Base-by-base conservation (phyloP, 2,888 invertebrate genomes). In the Sympetrum striolatum region DNA sequence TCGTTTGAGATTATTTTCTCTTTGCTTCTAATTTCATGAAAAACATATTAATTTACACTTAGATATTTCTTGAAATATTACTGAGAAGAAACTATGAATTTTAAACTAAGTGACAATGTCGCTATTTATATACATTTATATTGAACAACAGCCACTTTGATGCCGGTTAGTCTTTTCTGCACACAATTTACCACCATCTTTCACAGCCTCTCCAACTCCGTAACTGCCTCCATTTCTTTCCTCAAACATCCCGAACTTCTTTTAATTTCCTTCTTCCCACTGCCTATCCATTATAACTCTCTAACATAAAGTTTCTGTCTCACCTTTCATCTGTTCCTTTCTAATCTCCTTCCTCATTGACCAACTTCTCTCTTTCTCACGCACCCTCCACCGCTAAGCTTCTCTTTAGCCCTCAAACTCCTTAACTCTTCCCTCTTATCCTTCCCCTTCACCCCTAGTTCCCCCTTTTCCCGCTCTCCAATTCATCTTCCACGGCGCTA, bases 331-430 rank as follows among this genome's bases (percentile, higher is more conserved):
- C 81, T 48, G 39, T 81, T 14, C 35, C 79, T 90, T 91, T 91
- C 60, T 91, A 81, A 53, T 90, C 90, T 53, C 44, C 73, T 35
- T 73, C 53, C 90, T 90, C 80, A n/a, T 73, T 79, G 53, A 80
- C 90, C 73, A 53, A 64, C 64, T 53, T 86, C 90, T 90, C 53
- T 64, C 64, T 82, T 80, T 82, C 86, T 22, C 86, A 35, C 86
- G 35, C 60, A 37, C 22, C 86, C 18, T 58, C 25, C 53, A 31
- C 58, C 81, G 60, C 81, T 58, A 58, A 79, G 73, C 90, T 80
- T 80, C 79, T 80, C 90, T 86, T 86, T 60, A 37, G 86, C 86
- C 60, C 60, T 31, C 37, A 35, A 18, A 39, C 22, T 48, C 25
- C 73, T 73, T 73, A 73, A 73, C 73, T 35, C 53, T n/a, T 31